A percentile compares a stretch with the other conserved stretches of the same genome.
Evolutionary conservation across 1,140 invertebrate species (phyloP).

Genomic region (Panagrolaimus sp.): DNA sequence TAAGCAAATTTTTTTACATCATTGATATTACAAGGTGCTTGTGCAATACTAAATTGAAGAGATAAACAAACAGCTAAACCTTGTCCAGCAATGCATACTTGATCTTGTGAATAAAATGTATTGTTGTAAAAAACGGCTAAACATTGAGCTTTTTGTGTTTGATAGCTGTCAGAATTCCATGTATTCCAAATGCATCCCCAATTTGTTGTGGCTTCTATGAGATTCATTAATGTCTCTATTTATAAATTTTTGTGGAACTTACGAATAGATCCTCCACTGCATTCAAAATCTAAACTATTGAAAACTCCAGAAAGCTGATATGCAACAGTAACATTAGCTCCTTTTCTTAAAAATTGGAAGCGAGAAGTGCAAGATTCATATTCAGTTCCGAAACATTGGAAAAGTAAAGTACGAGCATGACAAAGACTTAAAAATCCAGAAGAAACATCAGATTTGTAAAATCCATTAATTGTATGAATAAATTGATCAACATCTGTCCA

Average conservation of each 20-base stretch:
- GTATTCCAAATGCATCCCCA: neutral
- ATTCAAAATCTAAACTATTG: slow-evolving; percentile 1
- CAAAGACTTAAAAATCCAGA: neutral
- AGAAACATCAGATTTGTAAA: neutral
- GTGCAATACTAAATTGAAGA: neutral
- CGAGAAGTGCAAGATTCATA: slow-evolving; percentile 1
- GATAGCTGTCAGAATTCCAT: neutral
- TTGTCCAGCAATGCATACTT: neutral
- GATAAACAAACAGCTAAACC: neutral
- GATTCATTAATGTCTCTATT: neutral
- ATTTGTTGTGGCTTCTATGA: neutral
- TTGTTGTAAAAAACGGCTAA: neutral
- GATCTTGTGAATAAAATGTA: neutral
- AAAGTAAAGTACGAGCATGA: neutral
- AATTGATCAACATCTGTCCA: neutral
- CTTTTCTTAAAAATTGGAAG: neutral
- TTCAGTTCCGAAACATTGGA: neutral
- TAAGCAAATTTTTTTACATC: neutral
- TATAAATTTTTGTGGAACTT: neutral
- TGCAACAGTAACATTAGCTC: neutral
- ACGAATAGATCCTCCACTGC: neutral
- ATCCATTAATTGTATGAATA: neutral
- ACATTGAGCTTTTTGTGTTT: neutral
- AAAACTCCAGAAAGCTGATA: neutral
- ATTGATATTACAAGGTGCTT: neutral